Conservation (phyloP, 1,140 invertebrate genomes). For the Solen grandis region DNA sequence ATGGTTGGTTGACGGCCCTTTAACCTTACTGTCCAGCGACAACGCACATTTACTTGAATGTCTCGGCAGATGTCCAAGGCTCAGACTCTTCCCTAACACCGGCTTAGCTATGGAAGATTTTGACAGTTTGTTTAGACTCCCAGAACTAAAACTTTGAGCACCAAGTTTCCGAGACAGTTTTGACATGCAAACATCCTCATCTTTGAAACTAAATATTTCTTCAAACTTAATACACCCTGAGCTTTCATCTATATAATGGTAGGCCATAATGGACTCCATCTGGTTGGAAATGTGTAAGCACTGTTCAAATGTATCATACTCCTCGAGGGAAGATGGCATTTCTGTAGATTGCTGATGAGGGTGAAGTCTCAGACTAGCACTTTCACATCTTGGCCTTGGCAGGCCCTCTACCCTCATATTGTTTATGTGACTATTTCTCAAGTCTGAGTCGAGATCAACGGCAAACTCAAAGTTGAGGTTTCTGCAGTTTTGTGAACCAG, state of each 20-base stretch:
- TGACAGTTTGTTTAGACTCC: too few relatives aligned
- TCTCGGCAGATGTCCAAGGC: too few relatives aligned
- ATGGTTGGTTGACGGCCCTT: too few relatives aligned
- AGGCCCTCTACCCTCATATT: conserved; percentile 53
- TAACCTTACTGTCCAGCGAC: too few relatives aligned
- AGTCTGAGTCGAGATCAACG: conserved; percentile 82
- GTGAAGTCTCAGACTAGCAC: conserved; percentile 26
- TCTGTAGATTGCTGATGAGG: neutral
- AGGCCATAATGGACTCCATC: conserved; percentile 93
- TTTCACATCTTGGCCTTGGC: conserved; percentile 34
- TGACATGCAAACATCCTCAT: conserved; percentile 81
- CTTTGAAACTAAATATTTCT: conserved; percentile 92
- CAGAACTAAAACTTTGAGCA: too few relatives aligned
- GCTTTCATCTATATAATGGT: conserved; percentile 92
- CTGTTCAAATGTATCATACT: conserved; percentile 91
- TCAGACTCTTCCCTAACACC: too few relatives aligned
- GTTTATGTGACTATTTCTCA: conserved; percentile 14
- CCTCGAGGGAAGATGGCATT: conserved; percentile 37
- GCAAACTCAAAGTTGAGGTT: conserved; percentile 87
- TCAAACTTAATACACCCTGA: conserved; percentile 88
- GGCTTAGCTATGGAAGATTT: too few relatives aligned
- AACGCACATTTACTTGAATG: too few relatives aligned
- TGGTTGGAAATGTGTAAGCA: conserved; percentile 91
- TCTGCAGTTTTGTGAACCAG: conserved; percentile 65
- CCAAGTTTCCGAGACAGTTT: neutral